Conservation (phyloP, 2,888 invertebrate species). For the Drosophila pegasa region DNA sequence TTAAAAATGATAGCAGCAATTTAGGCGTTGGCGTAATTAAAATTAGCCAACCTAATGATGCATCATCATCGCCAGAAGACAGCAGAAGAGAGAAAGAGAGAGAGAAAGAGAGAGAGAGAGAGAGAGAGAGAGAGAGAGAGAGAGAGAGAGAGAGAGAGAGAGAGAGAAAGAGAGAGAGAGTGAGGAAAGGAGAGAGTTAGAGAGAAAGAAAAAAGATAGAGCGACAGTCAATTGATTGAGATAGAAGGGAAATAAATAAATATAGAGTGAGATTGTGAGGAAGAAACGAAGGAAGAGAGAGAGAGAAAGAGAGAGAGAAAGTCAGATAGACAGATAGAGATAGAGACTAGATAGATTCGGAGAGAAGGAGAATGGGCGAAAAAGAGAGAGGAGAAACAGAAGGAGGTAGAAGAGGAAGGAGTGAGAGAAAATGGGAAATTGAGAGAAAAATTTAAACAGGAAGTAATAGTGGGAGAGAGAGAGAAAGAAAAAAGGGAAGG, state of each 20-base stretch:
- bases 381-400: too few relatives aligned
- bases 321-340: too few relatives aligned
- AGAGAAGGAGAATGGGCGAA: too few relatives aligned
- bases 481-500: not conserved
- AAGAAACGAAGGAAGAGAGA: too few relatives aligned
- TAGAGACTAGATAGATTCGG: too few relatives aligned
- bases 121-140: not conserved
- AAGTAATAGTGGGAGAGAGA: not conserved
- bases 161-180: not conserved
- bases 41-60: constrained; percentile 78
- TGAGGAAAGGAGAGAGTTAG: too few relatives aligned
- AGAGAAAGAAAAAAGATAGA: not conserved
- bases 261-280: not conserved
- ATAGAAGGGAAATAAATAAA: too few relatives aligned
- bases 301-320: not conserved
- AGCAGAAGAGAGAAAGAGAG: constrained; percentile 16
- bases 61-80: constrained; percentile 66
- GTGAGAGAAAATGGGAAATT: not conserved
- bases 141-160: not conserved
- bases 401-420: not conserved
- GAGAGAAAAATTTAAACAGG: too few relatives aligned
- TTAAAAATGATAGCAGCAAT: constrained; percentile 79
- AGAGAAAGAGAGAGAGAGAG: not conserved
- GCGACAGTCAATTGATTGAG: too few relatives aligned
- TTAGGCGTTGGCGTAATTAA: constrained; percentile 74